A percentile compares a stretch with the other conserved stretches of the same genome.
phyloP scores from a whole-genome alignment of 1,140 invertebrate species.

The Branchinecta lindahli region DNA sequence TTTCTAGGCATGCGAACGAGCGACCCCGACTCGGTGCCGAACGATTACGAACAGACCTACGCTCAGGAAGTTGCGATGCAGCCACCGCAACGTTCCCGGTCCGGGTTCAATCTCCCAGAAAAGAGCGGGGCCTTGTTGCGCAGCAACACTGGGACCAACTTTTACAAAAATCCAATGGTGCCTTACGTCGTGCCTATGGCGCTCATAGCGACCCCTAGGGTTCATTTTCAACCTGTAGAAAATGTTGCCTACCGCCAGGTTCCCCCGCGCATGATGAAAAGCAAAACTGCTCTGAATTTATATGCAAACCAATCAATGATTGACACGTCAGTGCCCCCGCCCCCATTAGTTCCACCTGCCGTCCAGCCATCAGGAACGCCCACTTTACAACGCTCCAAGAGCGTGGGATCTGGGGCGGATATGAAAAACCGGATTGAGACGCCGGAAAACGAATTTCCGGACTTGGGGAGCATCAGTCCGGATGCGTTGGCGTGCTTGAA shows the following conservation, averaged over 20 bases:
- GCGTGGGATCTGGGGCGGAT: constrained; percentile 41
- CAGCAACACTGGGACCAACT: neutral
- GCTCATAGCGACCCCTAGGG: neutral
- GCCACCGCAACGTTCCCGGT: neutral
- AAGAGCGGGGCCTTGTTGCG: neutral
- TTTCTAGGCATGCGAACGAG: constrained; percentile 3
- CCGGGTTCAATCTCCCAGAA: neutral
- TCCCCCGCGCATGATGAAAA: constrained; percentile 17
- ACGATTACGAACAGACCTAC: neutral
- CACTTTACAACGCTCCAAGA: constrained; percentile 58
- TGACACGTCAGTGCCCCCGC: constrained; percentile 10
- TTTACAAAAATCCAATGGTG: constrained; percentile 4
- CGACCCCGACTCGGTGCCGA: neutral
- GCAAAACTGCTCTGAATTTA: constrained; percentile 18
- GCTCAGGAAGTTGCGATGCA: neutral
- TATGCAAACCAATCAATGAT: constrained; percentile 12
- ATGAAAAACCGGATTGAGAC: constrained; percentile 25
- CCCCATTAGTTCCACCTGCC: constrained; percentile 13
- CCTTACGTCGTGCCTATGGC: constrained; percentile 2
- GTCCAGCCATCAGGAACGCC: constrained; percentile 15
- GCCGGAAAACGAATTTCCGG: constrained; percentile 39
- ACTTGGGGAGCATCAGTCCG: constrained; percentile 51
- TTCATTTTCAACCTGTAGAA: constrained; percentile 12
- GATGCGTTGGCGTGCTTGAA: constrained; percentile 53
- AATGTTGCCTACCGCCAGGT: neutral